Evolutionary conservation across 2,888 invertebrate genomes (phyloP), one percentile per base, ranked within the genome.

Genomic region (Hetaerina titia): DNA sequence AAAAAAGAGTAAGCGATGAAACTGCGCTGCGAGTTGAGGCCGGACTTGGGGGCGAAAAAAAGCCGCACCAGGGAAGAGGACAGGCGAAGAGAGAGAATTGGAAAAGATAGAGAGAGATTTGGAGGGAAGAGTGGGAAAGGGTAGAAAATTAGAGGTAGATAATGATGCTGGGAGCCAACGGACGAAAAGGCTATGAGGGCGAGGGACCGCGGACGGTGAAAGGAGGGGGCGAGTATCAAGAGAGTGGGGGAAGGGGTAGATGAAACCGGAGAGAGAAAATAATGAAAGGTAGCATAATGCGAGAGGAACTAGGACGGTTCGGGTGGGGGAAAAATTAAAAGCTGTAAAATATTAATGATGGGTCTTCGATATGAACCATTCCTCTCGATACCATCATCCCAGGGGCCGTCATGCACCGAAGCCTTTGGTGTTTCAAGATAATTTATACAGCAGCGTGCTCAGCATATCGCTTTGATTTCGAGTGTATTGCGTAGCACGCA

Each of bases 381-480:
- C 15, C 81, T 81, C n/a, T 81, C 31, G 25, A 11, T 60, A 17
- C 60, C 11, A 45, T 45, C 45, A 45, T 45, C 45, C 45, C 45
- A 45, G 45, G 45, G 45, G 45, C 45, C 45, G 45, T 45, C 45
- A 69, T n/a, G 9, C 69, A 69, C 60, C 81, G 25, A 31, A 22
- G 81, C 81, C 81, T 81, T 81, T 81, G 81, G 31, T 15, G 81
- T 31, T 31, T 13, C 81, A 13, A n/a, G 81, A 81, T 81, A 81
- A 81, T 81, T 81, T 81, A 81, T 81, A 81, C 81, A 31, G 81
- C 13, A 13, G 81, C 81, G 31, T 31, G 8, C 81, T 25, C 81
- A 31, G 81, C 81, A 31, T 31, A 81, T 81, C 81, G 81, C 81
- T 81, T 81, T 81, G 81, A 81, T 81, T 81, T 31, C 81, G 81